These are phyloP conservation scores for Todiramphus saurophagus DNA, from an alignment of 2,113 vertebrate species.

Conservation along the genomic window DNA sequence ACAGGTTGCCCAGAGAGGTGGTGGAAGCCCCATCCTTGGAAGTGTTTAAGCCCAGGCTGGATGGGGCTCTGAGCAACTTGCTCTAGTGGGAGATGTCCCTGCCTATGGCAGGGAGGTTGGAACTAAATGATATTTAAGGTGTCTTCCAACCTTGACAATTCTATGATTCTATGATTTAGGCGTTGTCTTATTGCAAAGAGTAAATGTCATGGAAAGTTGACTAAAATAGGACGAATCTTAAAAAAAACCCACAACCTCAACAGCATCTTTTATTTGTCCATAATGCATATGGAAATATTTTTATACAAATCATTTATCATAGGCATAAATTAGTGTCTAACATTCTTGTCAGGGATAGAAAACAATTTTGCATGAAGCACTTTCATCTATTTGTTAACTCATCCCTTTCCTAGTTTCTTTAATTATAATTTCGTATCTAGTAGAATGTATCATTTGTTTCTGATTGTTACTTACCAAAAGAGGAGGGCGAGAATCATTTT, in stretches of 20 bases:
- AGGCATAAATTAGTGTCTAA: constrained; percentile 1
- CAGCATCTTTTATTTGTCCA: neutral
- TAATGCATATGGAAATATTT: neutral
- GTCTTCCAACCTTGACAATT: too few species aligned
- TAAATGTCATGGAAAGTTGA: neutral
- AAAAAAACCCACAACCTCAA: neutral
- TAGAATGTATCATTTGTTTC: constrained; percentile 39
- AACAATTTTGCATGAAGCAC: neutral
- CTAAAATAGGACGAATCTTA: neutral
- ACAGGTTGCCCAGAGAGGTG: too few species aligned
- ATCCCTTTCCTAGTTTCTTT: constrained; percentile 29
- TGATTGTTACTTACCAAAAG: neutral
- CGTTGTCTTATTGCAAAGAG: neutral
- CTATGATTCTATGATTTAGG: neutral
- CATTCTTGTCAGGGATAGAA: neutral
- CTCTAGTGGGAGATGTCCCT: too few species aligned
- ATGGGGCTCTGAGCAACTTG: too few species aligned
- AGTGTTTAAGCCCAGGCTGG: too few species aligned
- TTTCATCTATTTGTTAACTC: constrained; percentile 8
- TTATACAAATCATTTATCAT: neutral
- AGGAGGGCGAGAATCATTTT: neutral
- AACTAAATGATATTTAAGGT: too few species aligned
- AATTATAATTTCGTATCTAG: constrained; percentile 54
- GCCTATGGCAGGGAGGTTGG: too few species aligned
- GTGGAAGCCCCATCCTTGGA: too few species aligned